Evolutionary conservation across 2,888 invertebrate species (phyloP), one percentile per base, ranked within the genome.

Genomic region (Drosophila suboccidentalis): DNA sequence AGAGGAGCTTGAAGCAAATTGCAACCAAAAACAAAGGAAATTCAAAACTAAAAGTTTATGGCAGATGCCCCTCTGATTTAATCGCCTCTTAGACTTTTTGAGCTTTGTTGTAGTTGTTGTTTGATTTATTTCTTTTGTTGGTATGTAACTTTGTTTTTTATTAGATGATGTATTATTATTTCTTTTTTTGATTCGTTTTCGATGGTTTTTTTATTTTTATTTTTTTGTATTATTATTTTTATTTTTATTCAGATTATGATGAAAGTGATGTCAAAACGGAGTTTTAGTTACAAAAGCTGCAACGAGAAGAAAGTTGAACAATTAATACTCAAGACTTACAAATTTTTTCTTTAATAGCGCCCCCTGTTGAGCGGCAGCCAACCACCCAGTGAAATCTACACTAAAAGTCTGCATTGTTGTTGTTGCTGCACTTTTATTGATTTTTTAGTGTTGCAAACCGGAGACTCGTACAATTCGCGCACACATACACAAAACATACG

Each of bases 181-280:
- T 90, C 68, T 66, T 80, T 88, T 22, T 88, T 82, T 90, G 89
- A 83, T 90, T 91, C 75, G 80, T 90, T 91, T 90, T 91, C 87
- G 91, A 91, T 92, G 91, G 90, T 89, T 78, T 79, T 73, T 73
- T 79, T 69, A 69, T 65, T 75, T 67, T 65, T 70, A 39, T 82
- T 69, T 78, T 64, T 77, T 76, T 76, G 61, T 85, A 72, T 83
- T 87, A 87, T 90, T 90, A 82, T 87, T n/a, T n/a, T n/a, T 90
- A 87, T 80, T 82, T 78, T 78, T 80, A 88, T 85, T 88, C 91
- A 92, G 91, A 90, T 92, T 91, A 92, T 92, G 92, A 92, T 92
- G 92, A 92, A 91, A 92, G 91, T 92, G 92, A 92, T 92, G 92
- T 92, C 92, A 92, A 92, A 92, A 92, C 92, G 92, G 92, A 92